Conservation (phyloP, 1,140 invertebrate species). For the Eriosoma lanigerum region DNA sequence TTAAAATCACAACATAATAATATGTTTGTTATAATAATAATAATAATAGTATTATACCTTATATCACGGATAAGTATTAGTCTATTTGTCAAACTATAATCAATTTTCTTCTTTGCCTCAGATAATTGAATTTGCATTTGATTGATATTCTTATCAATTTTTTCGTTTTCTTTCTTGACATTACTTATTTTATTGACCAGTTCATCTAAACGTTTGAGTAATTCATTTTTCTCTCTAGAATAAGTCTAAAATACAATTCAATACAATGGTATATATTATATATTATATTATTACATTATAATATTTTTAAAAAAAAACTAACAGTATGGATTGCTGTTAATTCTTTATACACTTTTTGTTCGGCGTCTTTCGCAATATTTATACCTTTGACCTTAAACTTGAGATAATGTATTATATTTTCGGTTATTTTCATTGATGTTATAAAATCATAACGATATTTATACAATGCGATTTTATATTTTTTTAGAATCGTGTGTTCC, state of each 20-base stretch:
- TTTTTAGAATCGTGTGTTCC: conserved; percentile 9
- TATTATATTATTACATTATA: background rate
- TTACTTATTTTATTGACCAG: background rate
- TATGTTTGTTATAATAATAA: background rate
- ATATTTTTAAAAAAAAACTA: background rate
- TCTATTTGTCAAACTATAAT: conserved; percentile 13
- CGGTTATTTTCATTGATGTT: conserved; percentile 27
- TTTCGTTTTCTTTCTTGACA: background rate
- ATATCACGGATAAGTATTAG: background rate
- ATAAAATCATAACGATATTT: conserved; percentile 38
- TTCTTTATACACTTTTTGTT: conserved; percentile 31
- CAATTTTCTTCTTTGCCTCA: background rate
- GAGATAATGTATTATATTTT: conserved; percentile 26
- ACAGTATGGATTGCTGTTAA: conserved; percentile 13
- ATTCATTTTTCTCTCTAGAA: background rate
- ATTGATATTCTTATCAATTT: background rate
- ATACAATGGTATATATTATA: background rate
- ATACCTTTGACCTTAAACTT: conserved; percentile 25
- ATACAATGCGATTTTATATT: conserved; percentile 18
- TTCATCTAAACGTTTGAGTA: background rate
- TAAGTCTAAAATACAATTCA: background rate
- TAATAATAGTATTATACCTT: background rate
- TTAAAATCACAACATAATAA: background rate
- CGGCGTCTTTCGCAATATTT: conserved; percentile 20
- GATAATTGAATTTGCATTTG: conserved; percentile 7